Evolutionary conservation across 2,888 invertebrate genomes (phyloP).

Genomic region (Epicampocera succincta): DNA sequence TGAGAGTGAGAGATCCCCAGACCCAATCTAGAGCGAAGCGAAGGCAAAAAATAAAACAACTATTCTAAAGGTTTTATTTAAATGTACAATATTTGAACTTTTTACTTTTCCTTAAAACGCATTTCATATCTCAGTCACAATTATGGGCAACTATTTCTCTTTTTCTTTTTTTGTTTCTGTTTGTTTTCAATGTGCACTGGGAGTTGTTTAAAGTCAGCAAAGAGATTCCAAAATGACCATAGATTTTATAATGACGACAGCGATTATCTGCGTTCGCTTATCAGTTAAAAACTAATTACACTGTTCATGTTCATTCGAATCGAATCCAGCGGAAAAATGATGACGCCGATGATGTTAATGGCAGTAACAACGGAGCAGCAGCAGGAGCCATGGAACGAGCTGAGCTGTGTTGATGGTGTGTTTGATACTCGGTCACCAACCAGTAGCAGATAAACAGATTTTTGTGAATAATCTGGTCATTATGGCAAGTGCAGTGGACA

Average conservation of each 20-base stretch:
- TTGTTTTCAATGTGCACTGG: slow-evolving; percentile 47
- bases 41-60: background rate
- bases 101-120: background rate
- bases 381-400: background rate
- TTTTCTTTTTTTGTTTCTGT: slow-evolving; percentile 34
- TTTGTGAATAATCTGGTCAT: slow-evolving; percentile 33
- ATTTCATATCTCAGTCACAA: background rate
- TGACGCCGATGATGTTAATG: slow-evolving; percentile 11
- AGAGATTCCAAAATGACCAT: slow-evolving; percentile 55
- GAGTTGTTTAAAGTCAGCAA: slow-evolving; percentile 55
- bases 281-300: slow-evolving; percentile 66
- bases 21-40: background rate
- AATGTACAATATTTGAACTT: background rate
- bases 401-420: slow-evolving; percentile 24
- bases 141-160: slow-evolving; percentile 20
- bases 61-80: background rate
- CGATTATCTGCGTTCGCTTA: slow-evolving; percentile 61
- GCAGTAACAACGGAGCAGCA: background rate
- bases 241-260: slow-evolving; percentile 63
- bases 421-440: slow-evolving; percentile 12
- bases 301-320: slow-evolving; percentile 45
- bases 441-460: slow-evolving; percentile 43
- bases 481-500: slow-evolving; percentile 21
- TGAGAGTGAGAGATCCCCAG: background rate
- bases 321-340: slow-evolving; percentile 54